Conservation (phyloP, 2,113 vertebrate species). For the Etheostoma spectabile region DNA sequence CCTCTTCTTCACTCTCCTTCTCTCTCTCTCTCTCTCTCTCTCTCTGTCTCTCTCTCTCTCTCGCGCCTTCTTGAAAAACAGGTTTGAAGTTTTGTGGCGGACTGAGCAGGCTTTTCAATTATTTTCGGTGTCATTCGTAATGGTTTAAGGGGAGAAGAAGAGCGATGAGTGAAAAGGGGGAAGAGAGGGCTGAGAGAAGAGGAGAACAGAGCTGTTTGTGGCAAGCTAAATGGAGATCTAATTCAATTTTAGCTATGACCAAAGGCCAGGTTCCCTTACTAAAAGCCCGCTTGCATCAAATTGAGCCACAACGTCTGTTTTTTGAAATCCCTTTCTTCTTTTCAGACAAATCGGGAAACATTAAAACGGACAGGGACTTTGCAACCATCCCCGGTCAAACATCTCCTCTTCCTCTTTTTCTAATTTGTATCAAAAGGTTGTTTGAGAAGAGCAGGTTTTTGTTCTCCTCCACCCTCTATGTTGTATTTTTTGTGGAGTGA, state of each 20-base stretch:
- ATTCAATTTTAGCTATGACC: slow-evolving; percentile 66
- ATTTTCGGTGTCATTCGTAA: slow-evolving; percentile 62
- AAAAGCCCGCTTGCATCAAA: slow-evolving; percentile 57
- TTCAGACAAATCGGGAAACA: slow-evolving; percentile 5
- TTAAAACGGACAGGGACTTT: slow-evolving; percentile 29
- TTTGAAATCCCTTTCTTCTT: slow-evolving; percentile 34
- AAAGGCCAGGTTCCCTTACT: slow-evolving; percentile 52
- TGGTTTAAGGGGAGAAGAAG: slow-evolving; percentile 41
- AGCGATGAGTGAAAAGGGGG: slow-evolving; percentile 3
- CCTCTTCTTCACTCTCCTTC: slow-evolving; percentile 29
- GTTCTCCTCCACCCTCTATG: slow-evolving; percentile 1
- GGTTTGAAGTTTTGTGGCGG: slow-evolving; percentile 59
- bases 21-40: slow-evolving; percentile 24
- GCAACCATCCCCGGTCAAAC: not conserved
- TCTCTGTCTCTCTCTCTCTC: slow-evolving; percentile 37
- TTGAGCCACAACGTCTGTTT: slow-evolving; percentile 52
- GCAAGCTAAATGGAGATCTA: slow-evolving; percentile 65
- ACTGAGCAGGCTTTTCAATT: slow-evolving; percentile 63
- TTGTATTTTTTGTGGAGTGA: slow-evolving; percentile 38
- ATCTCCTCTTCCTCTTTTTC: slow-evolving; percentile 10
- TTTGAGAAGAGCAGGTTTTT: slow-evolving; percentile 30
- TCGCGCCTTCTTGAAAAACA: slow-evolving; percentile 51
- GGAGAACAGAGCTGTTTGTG: slow-evolving; percentile 51
- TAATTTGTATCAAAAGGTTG: slow-evolving; percentile 37
- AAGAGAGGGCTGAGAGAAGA: not conserved